Conservation (phyloP, 2,113 vertebrate species). For the Entelurus aequoreus region DNA sequence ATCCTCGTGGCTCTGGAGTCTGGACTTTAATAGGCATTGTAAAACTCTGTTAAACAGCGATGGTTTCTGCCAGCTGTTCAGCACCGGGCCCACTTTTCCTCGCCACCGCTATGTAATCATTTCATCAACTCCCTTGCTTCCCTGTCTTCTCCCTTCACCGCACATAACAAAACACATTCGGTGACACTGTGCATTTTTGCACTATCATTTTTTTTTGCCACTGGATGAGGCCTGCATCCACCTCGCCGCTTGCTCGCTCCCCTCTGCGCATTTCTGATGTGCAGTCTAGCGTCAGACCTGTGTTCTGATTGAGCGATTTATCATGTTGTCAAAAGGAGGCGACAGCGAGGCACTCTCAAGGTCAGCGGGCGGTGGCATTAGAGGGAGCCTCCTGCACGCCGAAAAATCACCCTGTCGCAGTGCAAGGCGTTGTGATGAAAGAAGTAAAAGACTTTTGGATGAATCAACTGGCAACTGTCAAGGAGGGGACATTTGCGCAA, state of each 20-base stretch:
- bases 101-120: slow-evolving; percentile 73
- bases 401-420: slow-evolving; percentile 24
- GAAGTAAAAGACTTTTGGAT: slow-evolving; percentile 21
- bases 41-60: slow-evolving; percentile 71
- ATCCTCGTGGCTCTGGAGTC: slow-evolving; percentile 37
- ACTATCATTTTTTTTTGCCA: slow-evolving; percentile 66
- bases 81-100: slow-evolving; percentile 52
- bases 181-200: slow-evolving; percentile 76
- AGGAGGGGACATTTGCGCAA: background rate
- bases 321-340: slow-evolving; percentile 69
- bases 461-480: slow-evolving; percentile 19
- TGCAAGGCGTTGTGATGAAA: slow-evolving; percentile 11
- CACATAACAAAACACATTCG: slow-evolving; percentile 74
- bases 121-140: slow-evolving; percentile 75
- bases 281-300: slow-evolving; percentile 52
- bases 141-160: slow-evolving; percentile 69
- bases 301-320: slow-evolving; percentile 75
- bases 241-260: slow-evolving; percentile 49
- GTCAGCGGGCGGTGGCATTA: slow-evolving; percentile 67
- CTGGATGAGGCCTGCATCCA: slow-evolving; percentile 59
- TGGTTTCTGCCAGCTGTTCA: slow-evolving; percentile 64
- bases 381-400: slow-evolving; percentile 37
- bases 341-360: slow-evolving; percentile 65
- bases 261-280: slow-evolving; percentile 56
- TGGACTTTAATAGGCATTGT: slow-evolving; percentile 59